A percentile compares a stretch with the other conserved stretches of the same genome.
These are phyloP conservation scores for Podiceps cristatus DNA, from an alignment of 2,113 vertebrate species.

Conservation along the genomic window DNA sequence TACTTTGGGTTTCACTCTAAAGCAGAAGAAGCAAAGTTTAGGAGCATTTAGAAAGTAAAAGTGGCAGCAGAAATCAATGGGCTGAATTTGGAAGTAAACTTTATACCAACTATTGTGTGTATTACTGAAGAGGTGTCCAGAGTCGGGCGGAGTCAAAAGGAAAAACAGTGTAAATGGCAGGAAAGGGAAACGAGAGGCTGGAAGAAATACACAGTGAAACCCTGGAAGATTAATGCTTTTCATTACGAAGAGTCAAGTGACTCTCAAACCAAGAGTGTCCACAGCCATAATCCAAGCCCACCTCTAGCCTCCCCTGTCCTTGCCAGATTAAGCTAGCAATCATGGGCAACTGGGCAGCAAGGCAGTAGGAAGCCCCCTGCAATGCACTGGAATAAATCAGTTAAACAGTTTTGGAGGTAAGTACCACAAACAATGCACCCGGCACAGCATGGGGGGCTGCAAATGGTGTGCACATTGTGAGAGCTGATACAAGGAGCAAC, in stretches of 20 bases:
- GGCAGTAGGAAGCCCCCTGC: neutral
- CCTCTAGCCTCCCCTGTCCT: neutral
- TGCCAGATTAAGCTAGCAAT: neutral
- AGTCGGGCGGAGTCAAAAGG: neutral
- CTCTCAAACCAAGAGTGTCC: neutral
- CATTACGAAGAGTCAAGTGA: neutral
- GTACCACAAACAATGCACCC: fast-evolving
- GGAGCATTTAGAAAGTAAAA: neutral
- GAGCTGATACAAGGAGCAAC: neutral
- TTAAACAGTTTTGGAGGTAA: neutral
- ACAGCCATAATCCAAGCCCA: neutral
- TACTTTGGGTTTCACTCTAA: neutral
- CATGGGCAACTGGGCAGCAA: neutral
- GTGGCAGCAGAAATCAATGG: neutral
- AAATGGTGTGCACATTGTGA: neutral
- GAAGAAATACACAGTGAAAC: neutral
- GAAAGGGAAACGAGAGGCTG: neutral
- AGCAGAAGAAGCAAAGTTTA: neutral
- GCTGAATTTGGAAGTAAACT: neutral
- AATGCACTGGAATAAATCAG: neutral
- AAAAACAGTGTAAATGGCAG: neutral
- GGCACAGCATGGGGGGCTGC: neutral
- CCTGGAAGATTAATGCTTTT: neutral
- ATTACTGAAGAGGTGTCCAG: neutral
- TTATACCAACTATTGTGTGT: neutral